Evolutionary conservation across 2,888 invertebrate species (phyloP), one percentile per base, ranked within the genome.

Genomic region (Hirtodrosophila duncani): DNA sequence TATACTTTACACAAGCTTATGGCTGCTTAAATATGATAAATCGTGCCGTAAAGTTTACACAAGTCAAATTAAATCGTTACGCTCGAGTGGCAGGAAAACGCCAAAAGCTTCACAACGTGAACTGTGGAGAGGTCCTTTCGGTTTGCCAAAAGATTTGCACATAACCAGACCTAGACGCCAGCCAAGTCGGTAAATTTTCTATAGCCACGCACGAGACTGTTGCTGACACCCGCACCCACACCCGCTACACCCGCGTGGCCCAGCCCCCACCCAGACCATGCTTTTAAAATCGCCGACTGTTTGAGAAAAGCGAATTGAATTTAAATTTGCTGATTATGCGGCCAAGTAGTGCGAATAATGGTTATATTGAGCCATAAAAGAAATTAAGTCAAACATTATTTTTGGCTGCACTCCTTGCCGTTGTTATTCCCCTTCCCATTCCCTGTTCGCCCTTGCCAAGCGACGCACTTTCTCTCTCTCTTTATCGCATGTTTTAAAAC

Each of bases 21-120:
- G 65, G 67, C 72, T 70, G 67, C 75, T 84, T 86, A 85, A 83
- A 84, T 71, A 84, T 84, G 84, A 85, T 84, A 83, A 84, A 86
- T 85, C 78, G 81, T 59, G 59, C 56, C 60, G 75, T 63, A 66
- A 81, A 77, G 72, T 77, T 74, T 68, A 39, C 60, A 63, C 50
- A 71, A 66, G 57, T 53, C 65, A 80, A 82, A 77, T 72, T 60
- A 67, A 74, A 68, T 52, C 55, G 64, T 70, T 62, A 41, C 64
- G 66, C 42, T 67, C 57, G 56, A 69, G 52, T 52, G 46, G 41
- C 51, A 63, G 16, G 34, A 38, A 33, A 8, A 26, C n/a, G 43
- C 44, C 8, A 26, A 10, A 42, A 29, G 30, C n/a, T n/a, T n/a
- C n/a, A n/a, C n/a, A n/a, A n/a, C n/a, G n/a, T n/a, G n/a, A n/a